Evolutionary conservation across 2,113 vertebrate genomes (phyloP).

Genomic region (Sialia sialis): DNA sequence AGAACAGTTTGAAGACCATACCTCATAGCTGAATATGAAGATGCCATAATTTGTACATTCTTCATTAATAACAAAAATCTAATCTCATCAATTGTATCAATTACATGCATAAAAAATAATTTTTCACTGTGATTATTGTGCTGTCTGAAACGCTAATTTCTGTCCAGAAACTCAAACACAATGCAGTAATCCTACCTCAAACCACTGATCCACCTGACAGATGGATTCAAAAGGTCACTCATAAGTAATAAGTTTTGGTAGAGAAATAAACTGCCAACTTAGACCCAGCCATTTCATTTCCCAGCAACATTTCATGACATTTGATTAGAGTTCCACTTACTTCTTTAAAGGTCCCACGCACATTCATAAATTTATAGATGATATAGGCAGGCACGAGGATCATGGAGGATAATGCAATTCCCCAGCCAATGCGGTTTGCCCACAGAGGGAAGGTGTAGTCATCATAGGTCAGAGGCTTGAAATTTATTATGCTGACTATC

Average conservation of each 20-base stretch:
- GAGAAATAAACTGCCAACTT: conserved; percentile 43
- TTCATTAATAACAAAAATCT: neutral
- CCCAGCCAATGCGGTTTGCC: conserved; percentile 90
- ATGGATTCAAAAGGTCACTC: conserved; percentile 47
- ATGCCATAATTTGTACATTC: neutral
- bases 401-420: conserved; percentile 93
- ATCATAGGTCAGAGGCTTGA: conserved; percentile 87
- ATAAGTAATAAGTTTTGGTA: neutral
- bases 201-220: neutral
- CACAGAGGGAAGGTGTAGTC: conserved; percentile 89
- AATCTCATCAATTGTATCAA: neutral
- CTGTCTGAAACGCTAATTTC: neutral
- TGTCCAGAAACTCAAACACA: neutral
- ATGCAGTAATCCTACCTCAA: neutral
- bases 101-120: neutral
- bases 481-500: conserved; percentile 89
- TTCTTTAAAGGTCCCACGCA: conserved; percentile 86
- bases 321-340: conserved; percentile 71
- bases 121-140: neutral
- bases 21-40: neutral
- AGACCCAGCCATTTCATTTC: conserved; percentile 15
- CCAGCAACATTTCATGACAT: conserved; percentile 33
- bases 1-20: neutral
- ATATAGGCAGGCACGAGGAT: conserved; percentile 87
- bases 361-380: conserved; percentile 87